Base-by-base conservation (phyloP, 2,888 invertebrate species). In the Drosophila monieri region DNA sequence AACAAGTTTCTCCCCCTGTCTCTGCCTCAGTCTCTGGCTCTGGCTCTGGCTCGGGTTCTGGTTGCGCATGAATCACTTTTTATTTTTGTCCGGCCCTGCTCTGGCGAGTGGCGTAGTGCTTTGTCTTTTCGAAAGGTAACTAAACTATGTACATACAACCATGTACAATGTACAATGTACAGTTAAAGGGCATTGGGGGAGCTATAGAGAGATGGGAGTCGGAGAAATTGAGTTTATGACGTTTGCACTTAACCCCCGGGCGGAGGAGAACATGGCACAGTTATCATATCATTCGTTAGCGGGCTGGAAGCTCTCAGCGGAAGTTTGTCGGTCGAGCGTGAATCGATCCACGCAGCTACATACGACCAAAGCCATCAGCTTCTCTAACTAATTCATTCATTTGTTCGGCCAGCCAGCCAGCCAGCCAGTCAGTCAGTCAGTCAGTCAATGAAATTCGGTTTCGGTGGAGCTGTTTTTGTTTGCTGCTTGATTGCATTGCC, bases 51-150 rank as follows among this genome's bases (percentile, higher is more conserved):
- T 46, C n/a, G 39, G 61, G 46, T 75, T 56, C 54, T 78, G 76
- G 85, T 81, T 81, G 87, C 84, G 87, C 87, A 86, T 81, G 80
- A 81, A 84, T 81, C 80, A 80, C 62, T 83, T 76, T 71, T 67
- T 68, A 65, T 64, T 68, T 67, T 67, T 46, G 46, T 44, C 14
- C 14, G 49, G 15, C 48, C 49, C 48, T 49, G 68, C 67, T 56
- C 49, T 51, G 57, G 30, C 12, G 14, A 25, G 52, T 15, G 23
- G 6, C 65, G 30, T 35, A 1, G 49, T 44, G 77, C 60, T 73
- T 74, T 78, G 56, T 44, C 67, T 60, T 74, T 70, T 43, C 51
- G 58, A 68, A 69, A 69, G 59, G 70, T 69, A 67, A 67, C 67
- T 68, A 67, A 68, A 68, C 67, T 68, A 68, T 68, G 68, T 68